Evolutionary conservation across 2,797 vertebrate species (phyloP).

Genomic region (Heterohyrax brucei): DNA sequence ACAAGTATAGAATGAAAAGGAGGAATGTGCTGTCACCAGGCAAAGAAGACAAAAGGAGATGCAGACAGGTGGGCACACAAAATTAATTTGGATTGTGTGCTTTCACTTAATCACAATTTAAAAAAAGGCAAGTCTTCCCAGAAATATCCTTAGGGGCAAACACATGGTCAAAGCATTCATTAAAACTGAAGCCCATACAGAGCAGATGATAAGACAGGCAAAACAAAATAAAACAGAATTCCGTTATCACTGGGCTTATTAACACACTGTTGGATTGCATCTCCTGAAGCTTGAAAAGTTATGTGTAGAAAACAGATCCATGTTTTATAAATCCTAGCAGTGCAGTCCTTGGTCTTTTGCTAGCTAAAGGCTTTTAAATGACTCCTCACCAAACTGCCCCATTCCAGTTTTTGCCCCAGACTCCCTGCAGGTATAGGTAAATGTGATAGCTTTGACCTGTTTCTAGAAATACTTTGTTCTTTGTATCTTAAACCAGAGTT

Average conservation of each 20-base stretch:
- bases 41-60: too few relatives aligned
- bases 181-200: constrained; percentile 38
- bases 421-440: neutral
- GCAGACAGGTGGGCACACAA: too few relatives aligned
- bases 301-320: neutral
- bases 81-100: too few relatives aligned
- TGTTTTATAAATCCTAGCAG: constrained; percentile 34
- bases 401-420: neutral
- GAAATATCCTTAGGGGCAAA: constrained; percentile 37
- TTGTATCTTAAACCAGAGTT: constrained; percentile 10
- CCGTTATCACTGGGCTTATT: neutral
- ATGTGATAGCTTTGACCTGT: neutral
- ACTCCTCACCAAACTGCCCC: neutral
- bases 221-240: constrained; percentile 38
- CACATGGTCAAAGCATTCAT: constrained; percentile 43
- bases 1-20: too few relatives aligned
- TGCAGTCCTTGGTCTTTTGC: neutral
- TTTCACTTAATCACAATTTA: neutral
- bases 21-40: too few relatives aligned
- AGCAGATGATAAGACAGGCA: constrained; percentile 9
- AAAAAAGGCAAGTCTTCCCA: constrained; percentile 10
- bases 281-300: neutral
- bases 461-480: neutral
- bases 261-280: neutral
- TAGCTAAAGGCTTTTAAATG: neutral